A percentile compares a stretch with the other conserved stretches of the same genome.
phyloP scores from a whole-genome alignment of 2,797 vertebrate species.

The Pipistrellus kuhlii region DNA sequence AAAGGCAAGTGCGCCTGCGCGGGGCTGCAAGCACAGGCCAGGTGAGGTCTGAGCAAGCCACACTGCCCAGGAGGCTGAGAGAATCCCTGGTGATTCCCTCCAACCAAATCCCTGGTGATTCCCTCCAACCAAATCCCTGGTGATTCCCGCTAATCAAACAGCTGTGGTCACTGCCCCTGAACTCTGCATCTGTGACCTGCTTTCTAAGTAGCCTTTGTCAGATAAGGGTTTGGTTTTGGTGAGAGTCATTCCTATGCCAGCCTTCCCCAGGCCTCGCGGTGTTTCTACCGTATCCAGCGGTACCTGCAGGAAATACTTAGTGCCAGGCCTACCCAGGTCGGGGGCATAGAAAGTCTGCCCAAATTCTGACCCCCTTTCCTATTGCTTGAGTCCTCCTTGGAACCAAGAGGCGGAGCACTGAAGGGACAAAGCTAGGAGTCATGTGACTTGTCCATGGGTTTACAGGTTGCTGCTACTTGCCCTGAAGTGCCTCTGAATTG shows the following conservation, averaged over 20 bases:
- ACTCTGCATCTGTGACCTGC: neutral
- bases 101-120: too few relatives aligned
- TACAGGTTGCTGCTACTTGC: neutral
- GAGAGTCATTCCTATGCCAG: neutral
- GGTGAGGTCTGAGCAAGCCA: neutral
- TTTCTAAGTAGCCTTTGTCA: neutral
- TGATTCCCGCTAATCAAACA: neutral
- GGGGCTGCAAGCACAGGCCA: neutral
- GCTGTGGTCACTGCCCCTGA: neutral
- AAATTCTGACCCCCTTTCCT: neutral
- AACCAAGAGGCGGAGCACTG: neutral
- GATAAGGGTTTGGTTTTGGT: neutral
- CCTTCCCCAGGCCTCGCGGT: neutral
- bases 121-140: too few relatives aligned
- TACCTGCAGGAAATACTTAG: neutral
- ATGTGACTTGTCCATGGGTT: neutral
- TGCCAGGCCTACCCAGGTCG: neutral
- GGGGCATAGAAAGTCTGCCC: neutral
- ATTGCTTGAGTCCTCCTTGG: neutral
- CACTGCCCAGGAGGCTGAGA: too few relatives aligned
- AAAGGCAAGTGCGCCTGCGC: neutral
- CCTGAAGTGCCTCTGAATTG: conserved; percentile 17
- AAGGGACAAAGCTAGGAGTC: neutral
- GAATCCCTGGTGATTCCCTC: too few relatives aligned
- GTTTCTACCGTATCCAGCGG: neutral